Conservation (phyloP, 2,797 vertebrate genomes). For the Odontamblyopus rebecca region DNA sequence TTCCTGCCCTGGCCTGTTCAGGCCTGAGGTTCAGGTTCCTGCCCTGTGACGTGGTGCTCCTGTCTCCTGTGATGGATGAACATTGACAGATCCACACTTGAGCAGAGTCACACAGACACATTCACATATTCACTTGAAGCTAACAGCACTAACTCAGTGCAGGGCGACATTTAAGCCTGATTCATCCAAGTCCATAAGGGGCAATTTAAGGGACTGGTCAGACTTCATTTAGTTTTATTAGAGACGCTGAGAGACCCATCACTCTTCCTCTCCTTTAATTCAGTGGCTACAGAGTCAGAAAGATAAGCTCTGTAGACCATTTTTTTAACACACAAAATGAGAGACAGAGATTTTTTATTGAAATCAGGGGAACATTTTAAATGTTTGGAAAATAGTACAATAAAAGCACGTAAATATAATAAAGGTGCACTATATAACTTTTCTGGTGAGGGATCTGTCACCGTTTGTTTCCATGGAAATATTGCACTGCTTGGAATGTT, state of each 20-base stretch:
- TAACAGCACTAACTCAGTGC: background rate
- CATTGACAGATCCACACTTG: constrained; percentile 1
- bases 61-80: background rate
- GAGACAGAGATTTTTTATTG: too few species aligned
- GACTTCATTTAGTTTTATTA: constrained; percentile 19
- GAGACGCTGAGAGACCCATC: constrained; percentile 9
- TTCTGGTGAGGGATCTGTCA: too few species aligned
- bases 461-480: too few species aligned
- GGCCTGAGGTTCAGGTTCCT: too few species aligned
- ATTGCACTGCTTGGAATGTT: too few species aligned
- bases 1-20: too few species aligned
- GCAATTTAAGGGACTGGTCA: constrained; percentile 8
- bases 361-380: too few species aligned
- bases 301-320: background rate
- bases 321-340: too few species aligned
- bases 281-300: background rate
- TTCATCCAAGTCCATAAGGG: background rate
- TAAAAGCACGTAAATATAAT: too few species aligned
- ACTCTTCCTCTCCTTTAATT: background rate
- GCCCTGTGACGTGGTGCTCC: background rate
- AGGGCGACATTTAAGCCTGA: constrained; percentile 7
- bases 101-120: constrained; percentile 7
- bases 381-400: too few species aligned
- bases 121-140: background rate
- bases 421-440: too few species aligned